Conservation (phyloP, 2,797 vertebrate species). For the Pangasius krempfi region DNA sequence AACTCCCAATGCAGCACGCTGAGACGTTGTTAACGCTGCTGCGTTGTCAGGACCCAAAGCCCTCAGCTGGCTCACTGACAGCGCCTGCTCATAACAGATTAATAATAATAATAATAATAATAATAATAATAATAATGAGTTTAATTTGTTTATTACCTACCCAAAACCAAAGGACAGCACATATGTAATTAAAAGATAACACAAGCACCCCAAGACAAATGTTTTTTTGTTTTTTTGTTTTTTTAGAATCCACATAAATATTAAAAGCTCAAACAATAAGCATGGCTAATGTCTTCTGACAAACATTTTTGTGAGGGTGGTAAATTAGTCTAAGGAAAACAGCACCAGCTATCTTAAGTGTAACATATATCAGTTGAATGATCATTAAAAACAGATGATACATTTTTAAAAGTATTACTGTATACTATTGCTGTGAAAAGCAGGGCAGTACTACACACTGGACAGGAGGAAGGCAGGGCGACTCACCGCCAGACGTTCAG, state of each 20-base stretch:
- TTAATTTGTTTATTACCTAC: not conserved
- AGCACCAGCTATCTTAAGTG: not conserved
- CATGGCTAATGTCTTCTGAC: not conserved
- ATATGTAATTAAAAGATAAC: not conserved
- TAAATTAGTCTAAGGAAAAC: not conserved
- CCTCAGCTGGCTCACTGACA: constrained; percentile 66
- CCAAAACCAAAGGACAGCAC: not conserved
- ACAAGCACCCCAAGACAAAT: not conserved
- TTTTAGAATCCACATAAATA: not conserved
- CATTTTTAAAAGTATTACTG: not conserved
- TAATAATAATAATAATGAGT: not conserved
- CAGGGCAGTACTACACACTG: not conserved
- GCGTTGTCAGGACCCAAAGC: constrained; percentile 72
- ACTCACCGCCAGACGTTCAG: constrained; percentile 68
- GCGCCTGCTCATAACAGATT: constrained; percentile 54
- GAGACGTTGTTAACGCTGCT: constrained; percentile 65
- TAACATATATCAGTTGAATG: not conserved
- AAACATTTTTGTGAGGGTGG: not conserved
- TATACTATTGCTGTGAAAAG: not conserved
- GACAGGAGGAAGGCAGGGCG: not conserved
- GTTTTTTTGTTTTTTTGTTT: not conserved
- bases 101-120: not conserved
- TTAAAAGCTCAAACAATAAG: not conserved
- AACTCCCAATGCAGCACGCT: constrained; percentile 49
- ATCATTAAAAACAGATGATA: not conserved